phyloP scores from a whole-genome alignment of 2,797 vertebrate genomes.

The Ispidina picta region DNA sequence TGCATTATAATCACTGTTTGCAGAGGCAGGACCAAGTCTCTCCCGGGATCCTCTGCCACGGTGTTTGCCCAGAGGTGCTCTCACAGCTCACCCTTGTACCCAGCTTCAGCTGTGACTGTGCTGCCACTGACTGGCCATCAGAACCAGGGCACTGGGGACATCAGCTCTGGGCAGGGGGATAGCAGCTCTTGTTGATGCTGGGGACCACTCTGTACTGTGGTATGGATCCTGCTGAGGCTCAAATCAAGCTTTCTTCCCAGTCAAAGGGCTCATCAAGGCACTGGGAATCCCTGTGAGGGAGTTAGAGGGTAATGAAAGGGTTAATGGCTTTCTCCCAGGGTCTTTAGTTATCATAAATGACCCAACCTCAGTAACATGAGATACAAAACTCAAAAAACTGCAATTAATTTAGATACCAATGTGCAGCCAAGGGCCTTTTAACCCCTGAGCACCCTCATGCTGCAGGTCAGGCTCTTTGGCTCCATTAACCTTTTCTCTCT shows the following conservation, averaged over 20 bases:
- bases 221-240: not conserved
- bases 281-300: not conserved
- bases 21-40: not conserved
- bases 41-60: accelerated
- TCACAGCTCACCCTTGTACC: not conserved
- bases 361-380: not conserved
- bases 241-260: not conserved
- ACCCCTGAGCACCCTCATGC: not conserved
- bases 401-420: not conserved
- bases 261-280: not conserved
- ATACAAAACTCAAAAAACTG: not conserved
- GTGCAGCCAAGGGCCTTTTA: not conserved
- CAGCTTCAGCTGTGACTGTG: accelerated
- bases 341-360: not conserved
- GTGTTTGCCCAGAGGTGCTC: accelerated
- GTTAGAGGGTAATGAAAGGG: not conserved
- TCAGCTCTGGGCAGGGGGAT: not conserved
- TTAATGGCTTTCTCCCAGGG: not conserved
- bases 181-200: not conserved
- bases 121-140: not conserved
- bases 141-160: accelerated
- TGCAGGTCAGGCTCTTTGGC: not conserved
- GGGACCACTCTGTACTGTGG: not conserved
- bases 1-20: not conserved
- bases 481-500: not conserved